A percentile compares a stretch with the other conserved stretches of the same genome.
Conservation (phyloP, 2,113 vertebrate genomes). For the Eubucco bourcierii region DNA sequence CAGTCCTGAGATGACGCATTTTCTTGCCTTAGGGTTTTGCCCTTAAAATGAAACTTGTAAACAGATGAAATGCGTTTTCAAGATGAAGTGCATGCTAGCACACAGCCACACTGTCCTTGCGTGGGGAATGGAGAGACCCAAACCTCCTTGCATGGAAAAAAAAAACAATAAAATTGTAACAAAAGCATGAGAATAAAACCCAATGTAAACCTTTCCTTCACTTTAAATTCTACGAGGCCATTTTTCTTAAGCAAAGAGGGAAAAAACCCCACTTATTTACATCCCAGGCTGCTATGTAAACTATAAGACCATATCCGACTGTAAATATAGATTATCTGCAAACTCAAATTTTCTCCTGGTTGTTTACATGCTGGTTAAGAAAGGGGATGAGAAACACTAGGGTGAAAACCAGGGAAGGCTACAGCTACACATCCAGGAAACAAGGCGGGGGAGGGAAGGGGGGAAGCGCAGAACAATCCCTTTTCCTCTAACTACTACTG, state of each 20-base stretch:
- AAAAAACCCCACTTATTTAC: not conserved
- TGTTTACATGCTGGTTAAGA: slow-evolving; percentile 38
- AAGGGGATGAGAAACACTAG: not conserved
- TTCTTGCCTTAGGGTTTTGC: slow-evolving; percentile 53
- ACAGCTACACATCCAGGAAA: not conserved
- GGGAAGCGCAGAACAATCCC: not conserved
- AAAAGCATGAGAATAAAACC: not conserved
- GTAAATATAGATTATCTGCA: slow-evolving; percentile 49
- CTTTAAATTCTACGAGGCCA: not conserved
- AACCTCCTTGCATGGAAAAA: not conserved
- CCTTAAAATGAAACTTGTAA: slow-evolving; percentile 58
- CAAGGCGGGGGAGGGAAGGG: not conserved
- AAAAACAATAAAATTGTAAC: not conserved
- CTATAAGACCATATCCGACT: not conserved
- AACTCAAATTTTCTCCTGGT: not conserved
- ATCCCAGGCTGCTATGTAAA: slow-evolving; percentile 3
- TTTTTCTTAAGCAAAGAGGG: not conserved
- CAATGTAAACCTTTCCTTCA: not conserved
- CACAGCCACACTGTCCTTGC: not conserved
- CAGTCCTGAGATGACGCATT: slow-evolving; percentile 52
- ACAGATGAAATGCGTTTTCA: not conserved
- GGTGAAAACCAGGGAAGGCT: not conserved
- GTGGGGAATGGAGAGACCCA: not conserved
- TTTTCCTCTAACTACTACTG: not conserved
- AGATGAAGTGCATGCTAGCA: not conserved